Conservation (phyloP, 2,797 vertebrate species). For the Coregonus ussuriensis region DNA sequence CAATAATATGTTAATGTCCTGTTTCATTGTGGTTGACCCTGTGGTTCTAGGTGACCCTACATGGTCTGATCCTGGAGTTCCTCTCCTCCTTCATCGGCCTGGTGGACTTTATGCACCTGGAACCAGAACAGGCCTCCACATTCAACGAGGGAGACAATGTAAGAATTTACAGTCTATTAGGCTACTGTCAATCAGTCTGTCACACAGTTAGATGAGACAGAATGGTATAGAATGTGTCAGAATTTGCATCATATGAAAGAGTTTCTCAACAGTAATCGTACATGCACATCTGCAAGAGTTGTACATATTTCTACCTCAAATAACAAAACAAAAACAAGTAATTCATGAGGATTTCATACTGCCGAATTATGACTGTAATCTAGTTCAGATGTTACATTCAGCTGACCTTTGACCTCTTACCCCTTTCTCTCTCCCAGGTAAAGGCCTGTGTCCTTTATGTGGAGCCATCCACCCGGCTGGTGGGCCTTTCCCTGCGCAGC, state of each 20-base stretch:
- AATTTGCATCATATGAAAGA: no score
- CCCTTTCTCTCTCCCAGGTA: constrained; percentile 67
- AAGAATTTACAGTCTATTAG: constrained; percentile 39
- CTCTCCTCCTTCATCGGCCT: constrained; percentile 86
- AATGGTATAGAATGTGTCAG: no score
- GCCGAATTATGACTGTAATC: no score
- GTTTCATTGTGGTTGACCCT: background rate
- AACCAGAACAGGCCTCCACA: constrained; percentile 71
- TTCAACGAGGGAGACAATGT: constrained; percentile 82
- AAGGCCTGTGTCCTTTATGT: constrained; percentile 86
- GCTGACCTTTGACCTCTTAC: background rate
- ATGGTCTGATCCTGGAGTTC: constrained; percentile 84
- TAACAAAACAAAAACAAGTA: no score
- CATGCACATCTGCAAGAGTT: no score
- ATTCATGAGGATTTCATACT: no score
- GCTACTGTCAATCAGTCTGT: background rate
- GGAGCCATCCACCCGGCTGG: constrained; percentile 76
- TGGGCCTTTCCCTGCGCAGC: constrained; percentile 83
- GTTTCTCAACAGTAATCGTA: no score
- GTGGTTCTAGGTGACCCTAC: constrained; percentile 77
- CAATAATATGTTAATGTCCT: background rate
- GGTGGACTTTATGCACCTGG: constrained; percentile 92
- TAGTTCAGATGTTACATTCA: background rate
- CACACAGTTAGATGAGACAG: background rate
- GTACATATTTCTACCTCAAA: no score